Conservation (phyloP, 2,888 invertebrate genomes). For the Crioceris asparagi region DNA sequence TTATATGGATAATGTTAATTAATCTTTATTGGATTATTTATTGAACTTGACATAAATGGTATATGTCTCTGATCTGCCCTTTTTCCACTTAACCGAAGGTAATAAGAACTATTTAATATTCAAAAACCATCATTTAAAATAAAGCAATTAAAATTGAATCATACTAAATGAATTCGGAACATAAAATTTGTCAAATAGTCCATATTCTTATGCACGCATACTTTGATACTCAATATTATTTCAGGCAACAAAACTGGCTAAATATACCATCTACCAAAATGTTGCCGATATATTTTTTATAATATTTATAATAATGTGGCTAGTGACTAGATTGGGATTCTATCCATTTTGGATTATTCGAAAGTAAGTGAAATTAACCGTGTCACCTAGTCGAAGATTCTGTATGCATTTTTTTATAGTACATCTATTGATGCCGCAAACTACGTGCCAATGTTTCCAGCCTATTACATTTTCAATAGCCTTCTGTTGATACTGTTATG, state of each 20-base stretch:
- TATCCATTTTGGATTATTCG: constrained; percentile 84
- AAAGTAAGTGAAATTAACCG: constrained; percentile 60
- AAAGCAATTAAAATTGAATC: too few relatives aligned
- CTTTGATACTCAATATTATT: constrained; percentile 23
- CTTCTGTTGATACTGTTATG: constrained; percentile 67
- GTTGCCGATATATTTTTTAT: constrained; percentile 81
- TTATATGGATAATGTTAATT: too few relatives aligned
- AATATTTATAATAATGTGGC: constrained; percentile 85
- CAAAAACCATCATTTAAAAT: too few relatives aligned
- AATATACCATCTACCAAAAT: constrained; percentile 83
- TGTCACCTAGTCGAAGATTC: too few relatives aligned
- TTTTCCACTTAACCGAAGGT: too few relatives aligned
- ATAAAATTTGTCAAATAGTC: too few relatives aligned
- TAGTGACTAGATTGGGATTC: constrained; percentile 76
- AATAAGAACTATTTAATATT: too few relatives aligned
- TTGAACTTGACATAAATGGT: too few relatives aligned
- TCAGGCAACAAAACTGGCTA: constrained; percentile 88
- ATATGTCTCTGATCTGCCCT: too few relatives aligned
- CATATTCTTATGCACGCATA: too few relatives aligned
- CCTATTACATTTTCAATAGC: constrained; percentile 88
- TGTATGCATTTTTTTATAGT: constrained; percentile 40
- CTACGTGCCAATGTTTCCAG: constrained; percentile 81
- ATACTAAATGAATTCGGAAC: too few relatives aligned
- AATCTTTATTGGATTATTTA: too few relatives aligned
- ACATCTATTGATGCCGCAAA: constrained; percentile 76